These are phyloP conservation scores for Ornithoptera priamus DNA, from an alignment of 2,888 invertebrate genomes.

Conservation along the genomic window DNA sequence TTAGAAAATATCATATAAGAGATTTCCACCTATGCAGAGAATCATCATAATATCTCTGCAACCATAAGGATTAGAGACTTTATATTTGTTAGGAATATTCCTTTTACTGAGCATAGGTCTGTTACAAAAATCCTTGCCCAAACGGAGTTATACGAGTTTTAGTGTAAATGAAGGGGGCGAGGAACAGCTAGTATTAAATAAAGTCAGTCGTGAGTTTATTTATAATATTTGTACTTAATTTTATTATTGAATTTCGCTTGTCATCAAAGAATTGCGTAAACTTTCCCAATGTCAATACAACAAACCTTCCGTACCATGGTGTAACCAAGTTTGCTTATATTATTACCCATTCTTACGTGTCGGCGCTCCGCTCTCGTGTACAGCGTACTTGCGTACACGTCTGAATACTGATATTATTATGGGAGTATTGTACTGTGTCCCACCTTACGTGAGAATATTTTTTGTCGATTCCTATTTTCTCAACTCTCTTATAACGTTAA, in stretches of 20 bases:
- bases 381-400: neutral
- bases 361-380: neutral
- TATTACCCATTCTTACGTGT: conserved; percentile 21
- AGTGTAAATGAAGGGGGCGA: no score
- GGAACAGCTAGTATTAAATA: neutral
- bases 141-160: no score
- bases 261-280: neutral
- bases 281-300: neutral
- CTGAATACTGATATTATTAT: conserved; percentile 4
- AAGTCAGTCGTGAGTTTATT: neutral
- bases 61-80: no score
- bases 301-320: neutral
- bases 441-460: neutral
- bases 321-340: conserved; percentile 21
- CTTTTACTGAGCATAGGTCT: no score
- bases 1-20: neutral
- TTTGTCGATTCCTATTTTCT: neutral
- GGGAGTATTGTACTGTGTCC: neutral
- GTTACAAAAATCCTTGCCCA: no score
- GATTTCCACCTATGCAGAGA: no score
- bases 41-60: no score
- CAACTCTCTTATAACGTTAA: neutral
- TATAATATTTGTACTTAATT: neutral
- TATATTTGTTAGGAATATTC: no score
- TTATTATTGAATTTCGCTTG: neutral